A percentile compares a stretch with the other conserved stretches of the same genome.
These are phyloP conservation scores for Euthynnus affinis DNA, from an alignment of 2,797 vertebrate genomes.

Conservation along the genomic window DNA sequence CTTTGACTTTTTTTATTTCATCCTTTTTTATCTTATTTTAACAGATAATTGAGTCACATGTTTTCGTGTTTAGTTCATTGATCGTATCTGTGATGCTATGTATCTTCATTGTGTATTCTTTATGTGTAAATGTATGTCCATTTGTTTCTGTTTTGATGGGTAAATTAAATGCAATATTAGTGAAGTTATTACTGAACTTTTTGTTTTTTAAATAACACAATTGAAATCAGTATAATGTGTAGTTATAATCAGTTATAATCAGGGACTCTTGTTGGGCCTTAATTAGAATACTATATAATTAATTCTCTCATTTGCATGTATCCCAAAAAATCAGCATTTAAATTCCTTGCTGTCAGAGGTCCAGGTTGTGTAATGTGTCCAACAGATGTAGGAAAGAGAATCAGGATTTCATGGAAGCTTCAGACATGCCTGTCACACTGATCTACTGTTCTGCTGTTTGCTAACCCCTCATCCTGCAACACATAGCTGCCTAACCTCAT, in stretches of 20 bases:
- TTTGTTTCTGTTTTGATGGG: background rate
- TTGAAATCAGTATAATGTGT: background rate
- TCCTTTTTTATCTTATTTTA: background rate
- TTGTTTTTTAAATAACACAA: background rate
- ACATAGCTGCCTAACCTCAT: constrained; percentile 38
- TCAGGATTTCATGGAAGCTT: constrained; percentile 78
- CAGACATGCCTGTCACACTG: constrained; percentile 74
- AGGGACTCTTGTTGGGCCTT: background rate
- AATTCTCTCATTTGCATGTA: constrained; percentile 25
- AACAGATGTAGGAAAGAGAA: constrained; percentile 87
- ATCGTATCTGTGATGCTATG: background rate
- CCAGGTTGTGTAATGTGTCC: constrained; percentile 83
- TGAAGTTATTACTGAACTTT: background rate
- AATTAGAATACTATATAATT: constrained; percentile 13
- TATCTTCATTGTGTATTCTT: background rate
- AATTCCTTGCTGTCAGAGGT: constrained; percentile 28
- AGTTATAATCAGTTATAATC: background rate
- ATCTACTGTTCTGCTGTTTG: constrained; percentile 73
- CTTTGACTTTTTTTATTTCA: constrained; percentile 9
- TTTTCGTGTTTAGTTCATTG: background rate
- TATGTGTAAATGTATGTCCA: background rate
- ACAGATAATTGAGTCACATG: background rate
- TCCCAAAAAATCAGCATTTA: constrained; percentile 33
- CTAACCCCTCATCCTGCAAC: constrained; percentile 40
- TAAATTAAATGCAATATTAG: background rate